A percentile compares a stretch with the other conserved stretches of the same genome.
phyloP scores from a whole-genome alignment of 2,113 vertebrate genomes.

The zebrafish (Danio rerio) region GRCz12tu NC_133181.1:30951001-30951500 shows the following conservation, averaged over 20 bases:
- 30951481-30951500: slow-evolving; percentile 57
- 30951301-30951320: too few species aligned
- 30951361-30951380: too few species aligned
- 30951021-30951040: neutral
- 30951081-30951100: neutral
- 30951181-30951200: neutral
- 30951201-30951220: neutral
- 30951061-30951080: slow-evolving; percentile 28
- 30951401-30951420: too few species aligned
- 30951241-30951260: neutral
- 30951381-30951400: too few species aligned
- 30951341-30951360: too few species aligned
- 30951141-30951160: neutral
- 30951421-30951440: too few species aligned
- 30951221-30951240: neutral
- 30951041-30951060: neutral
- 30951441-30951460: neutral
- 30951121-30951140: slow-evolving; percentile 5
- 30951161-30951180: neutral
- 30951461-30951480: slow-evolving; percentile 50
- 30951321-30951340: too few species aligned
- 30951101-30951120: slow-evolving; percentile 14
- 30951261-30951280: neutral
- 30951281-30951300: slow-evolving; percentile 16
- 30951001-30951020: too few species aligned